Evolutionary conservation across 2,797 vertebrate species (phyloP).

Genomic region (Pangasius djambal): DNA sequence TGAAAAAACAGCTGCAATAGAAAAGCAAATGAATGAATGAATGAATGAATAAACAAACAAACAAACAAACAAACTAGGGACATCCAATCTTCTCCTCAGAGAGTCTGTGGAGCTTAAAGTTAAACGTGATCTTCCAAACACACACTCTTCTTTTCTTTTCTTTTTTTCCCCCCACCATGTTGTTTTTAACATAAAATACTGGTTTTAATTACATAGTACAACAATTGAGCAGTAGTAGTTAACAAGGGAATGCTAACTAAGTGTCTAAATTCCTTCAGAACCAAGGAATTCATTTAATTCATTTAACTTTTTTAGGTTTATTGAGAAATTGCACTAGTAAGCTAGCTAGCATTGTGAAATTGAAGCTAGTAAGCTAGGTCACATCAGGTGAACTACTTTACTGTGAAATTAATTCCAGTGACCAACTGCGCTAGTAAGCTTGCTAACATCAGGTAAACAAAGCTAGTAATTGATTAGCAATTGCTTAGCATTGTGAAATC

Average conservation of each 20-base stretch:
- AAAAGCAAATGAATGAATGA: background rate
- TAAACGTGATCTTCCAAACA: background rate
- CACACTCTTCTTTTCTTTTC: background rate
- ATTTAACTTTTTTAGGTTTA: no score
- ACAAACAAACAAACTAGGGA: background rate
- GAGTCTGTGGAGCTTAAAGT: background rate
- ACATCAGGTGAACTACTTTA: background rate
- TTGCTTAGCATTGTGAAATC: background rate
- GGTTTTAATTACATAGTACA: background rate
- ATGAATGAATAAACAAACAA: background rate
- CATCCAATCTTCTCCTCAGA: background rate
- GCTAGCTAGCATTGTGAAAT: background rate
- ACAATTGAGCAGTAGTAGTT: background rate
- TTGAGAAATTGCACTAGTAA: background rate
- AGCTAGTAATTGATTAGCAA: background rate
- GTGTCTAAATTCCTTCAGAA: background rate
- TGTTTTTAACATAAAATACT: background rate
- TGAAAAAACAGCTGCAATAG: conserved; percentile 93
- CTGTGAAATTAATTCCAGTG: background rate
- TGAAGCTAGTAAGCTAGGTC: background rate
- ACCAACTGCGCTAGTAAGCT: background rate
- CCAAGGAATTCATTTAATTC: background rate
- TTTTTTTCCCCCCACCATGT: background rate
- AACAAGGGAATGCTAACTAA: background rate
- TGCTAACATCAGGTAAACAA: background rate